phyloP scores from a whole-genome alignment of 64 coral and sea anemone genomes.

The Porites australiensis region DNA sequence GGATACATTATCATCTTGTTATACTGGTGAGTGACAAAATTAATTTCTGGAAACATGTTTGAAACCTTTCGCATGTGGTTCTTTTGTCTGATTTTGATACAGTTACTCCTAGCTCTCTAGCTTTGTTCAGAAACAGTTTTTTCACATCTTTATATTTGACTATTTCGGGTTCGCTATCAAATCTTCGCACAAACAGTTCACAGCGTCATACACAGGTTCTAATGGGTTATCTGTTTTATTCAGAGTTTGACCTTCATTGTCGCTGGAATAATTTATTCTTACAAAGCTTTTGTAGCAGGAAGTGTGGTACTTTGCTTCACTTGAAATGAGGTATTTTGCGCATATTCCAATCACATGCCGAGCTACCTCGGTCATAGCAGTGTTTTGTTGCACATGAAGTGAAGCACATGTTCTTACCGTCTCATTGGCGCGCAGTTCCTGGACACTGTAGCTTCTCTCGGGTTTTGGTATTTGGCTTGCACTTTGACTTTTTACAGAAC shows the following conservation, averaged over 20 bases:
- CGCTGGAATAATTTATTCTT: slow-evolving; percentile 57
- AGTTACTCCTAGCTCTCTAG: slow-evolving; percentile 44
- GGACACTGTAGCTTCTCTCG: slow-evolving; percentile 35
- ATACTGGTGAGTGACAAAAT: slow-evolving; percentile 59
- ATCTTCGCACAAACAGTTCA: slow-evolving; percentile 74
- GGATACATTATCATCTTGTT: slow-evolving; percentile 51
- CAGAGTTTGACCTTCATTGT: slow-evolving; percentile 4
- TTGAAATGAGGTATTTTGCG: slow-evolving; percentile 70
- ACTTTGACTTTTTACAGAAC: slow-evolving; percentile 78
- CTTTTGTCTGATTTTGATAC: slow-evolving; percentile 64
- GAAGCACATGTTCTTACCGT: slow-evolving; percentile 60
- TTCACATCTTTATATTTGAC: slow-evolving; percentile 68
- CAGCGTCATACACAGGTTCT: slow-evolving; percentile 65
- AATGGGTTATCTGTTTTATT: slow-evolving; percentile 24
- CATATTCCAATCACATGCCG: slow-evolving; percentile 52
- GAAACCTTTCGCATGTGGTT: slow-evolving; percentile 52
- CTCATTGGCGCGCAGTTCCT: slow-evolving; percentile 76
- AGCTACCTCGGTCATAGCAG: slow-evolving; percentile 51
- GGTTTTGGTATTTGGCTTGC: slow-evolving; percentile 65
- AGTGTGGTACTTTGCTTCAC: slow-evolving; percentile 79
- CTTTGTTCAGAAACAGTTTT: slow-evolving; percentile 64
- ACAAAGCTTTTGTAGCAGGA: slow-evolving; percentile 70
- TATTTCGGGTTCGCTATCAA: slow-evolving; percentile 62
- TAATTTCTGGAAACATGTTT: slow-evolving; percentile 58
- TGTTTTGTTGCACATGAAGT: slow-evolving; percentile 56